Conservation (phyloP, 2,797 vertebrate genomes). For the Lithobates sylvaticus region DNA sequence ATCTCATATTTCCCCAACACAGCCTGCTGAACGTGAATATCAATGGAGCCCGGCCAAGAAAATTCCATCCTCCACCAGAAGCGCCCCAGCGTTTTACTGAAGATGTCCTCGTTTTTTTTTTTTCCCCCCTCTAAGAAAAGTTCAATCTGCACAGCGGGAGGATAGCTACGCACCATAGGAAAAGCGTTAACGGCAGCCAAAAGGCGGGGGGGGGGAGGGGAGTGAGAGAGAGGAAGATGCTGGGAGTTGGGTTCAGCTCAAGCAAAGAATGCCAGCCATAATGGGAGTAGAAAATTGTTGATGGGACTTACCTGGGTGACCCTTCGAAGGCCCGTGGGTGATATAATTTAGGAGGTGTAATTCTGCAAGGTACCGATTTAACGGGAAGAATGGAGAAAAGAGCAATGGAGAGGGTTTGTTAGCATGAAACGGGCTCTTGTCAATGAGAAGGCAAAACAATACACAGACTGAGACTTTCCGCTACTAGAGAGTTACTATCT, state of each 20-base stretch:
- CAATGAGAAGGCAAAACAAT: constrained; percentile 66
- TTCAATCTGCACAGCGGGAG: constrained; percentile 73
- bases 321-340: constrained; percentile 65
- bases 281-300: constrained; percentile 64
- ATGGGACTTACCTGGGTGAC: constrained; percentile 68
- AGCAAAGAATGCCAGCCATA: constrained; percentile 63
- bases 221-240: constrained; percentile 33
- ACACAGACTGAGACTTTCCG: not conserved
- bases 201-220: constrained; percentile 54
- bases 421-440: constrained; percentile 67
- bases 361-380: constrained; percentile 61
- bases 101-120: constrained; percentile 69
- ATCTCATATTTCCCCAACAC: constrained; percentile 76
- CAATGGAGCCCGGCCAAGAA: constrained; percentile 72
- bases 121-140: not conserved
- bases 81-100: constrained; percentile 67
- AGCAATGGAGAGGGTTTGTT: constrained; percentile 64
- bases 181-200: constrained; percentile 77
- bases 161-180: constrained; percentile 77
- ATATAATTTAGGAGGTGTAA: constrained; percentile 66
- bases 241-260: constrained; percentile 65
- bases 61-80: constrained; percentile 77
- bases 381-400: constrained; percentile 67
- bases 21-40: constrained; percentile 74
- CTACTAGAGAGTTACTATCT: not conserved